phyloP scores from a whole-genome alignment of 2,797 vertebrate genomes.

The Carduelis carduelis region DNA sequence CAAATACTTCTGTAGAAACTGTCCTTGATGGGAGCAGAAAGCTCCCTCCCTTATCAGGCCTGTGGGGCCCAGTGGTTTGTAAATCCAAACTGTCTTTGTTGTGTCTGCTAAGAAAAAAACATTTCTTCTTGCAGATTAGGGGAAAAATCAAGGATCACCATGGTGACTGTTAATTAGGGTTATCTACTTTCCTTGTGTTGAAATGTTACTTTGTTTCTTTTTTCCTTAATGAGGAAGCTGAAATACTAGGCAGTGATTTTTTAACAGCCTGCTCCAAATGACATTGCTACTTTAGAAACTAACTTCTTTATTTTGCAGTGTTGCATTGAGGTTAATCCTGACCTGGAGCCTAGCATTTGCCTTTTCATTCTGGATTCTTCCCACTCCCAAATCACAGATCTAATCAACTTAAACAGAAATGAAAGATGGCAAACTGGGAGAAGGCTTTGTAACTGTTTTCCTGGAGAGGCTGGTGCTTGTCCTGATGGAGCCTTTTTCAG shows the following conservation, averaged over 20 bases:
- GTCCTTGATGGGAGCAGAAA: not conserved
- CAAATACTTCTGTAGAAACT: not conserved
- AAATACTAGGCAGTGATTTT: not conserved
- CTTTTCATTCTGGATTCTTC: not conserved
- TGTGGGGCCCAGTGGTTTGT: not conserved
- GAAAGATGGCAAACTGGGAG: not conserved
- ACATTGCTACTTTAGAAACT: not conserved
- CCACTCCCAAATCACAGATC: not conserved
- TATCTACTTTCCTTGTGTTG: not conserved
- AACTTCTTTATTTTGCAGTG: not conserved
- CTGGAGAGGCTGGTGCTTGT: not conserved
- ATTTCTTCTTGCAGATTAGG: not conserved
- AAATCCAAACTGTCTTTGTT: not conserved
- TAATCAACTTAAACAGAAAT: constrained; percentile 6
- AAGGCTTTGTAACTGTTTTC: not conserved
- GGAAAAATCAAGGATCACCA: not conserved
- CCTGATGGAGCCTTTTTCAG: not conserved
- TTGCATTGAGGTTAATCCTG: not conserved
- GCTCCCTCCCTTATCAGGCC: not conserved
- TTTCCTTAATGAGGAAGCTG: not conserved
- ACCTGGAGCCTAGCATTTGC: not conserved
- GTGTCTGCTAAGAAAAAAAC: not conserved
- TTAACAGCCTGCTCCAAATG: not conserved
- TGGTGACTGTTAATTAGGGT: not conserved
- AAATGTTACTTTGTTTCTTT: not conserved